These are phyloP conservation scores for Nephrocerus scutellatus DNA, from an alignment of 2,888 invertebrate genomes.

Conservation along the genomic window DNA sequence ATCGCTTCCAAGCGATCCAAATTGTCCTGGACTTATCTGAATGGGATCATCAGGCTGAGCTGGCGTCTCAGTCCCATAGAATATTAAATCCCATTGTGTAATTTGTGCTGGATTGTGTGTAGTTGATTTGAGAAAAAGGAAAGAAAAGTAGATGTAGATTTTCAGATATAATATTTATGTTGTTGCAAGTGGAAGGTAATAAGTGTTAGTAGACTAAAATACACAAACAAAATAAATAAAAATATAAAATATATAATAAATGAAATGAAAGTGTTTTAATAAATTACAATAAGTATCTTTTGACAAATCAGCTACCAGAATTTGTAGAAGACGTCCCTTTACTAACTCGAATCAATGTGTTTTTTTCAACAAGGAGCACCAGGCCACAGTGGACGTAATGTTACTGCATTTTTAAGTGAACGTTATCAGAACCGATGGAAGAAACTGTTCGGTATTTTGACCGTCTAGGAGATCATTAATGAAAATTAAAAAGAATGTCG, in stretches of 20 bases:
- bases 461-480: no score
- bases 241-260: slow-evolving; percentile 13
- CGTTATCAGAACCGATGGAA: no score
- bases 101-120: slow-evolving; percentile 50
- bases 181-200: background rate
- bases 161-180: slow-evolving; percentile 4
- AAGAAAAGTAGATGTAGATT: slow-evolving; percentile 2
- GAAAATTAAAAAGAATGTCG: no score
- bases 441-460: no score
- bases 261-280: no score
- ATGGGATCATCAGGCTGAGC: slow-evolving; percentile 51
- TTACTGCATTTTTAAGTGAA: no score
- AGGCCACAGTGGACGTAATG: no score
- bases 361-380: no score
- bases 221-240: background rate
- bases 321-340: no score
- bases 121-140: slow-evolving; percentile 6
- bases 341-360: no score
- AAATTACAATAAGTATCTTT: no score
- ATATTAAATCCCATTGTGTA: slow-evolving; percentile 72
- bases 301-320: no score
- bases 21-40: slow-evolving; percentile 35
- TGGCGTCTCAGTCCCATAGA: slow-evolving; percentile 69
- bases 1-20: slow-evolving; percentile 48
- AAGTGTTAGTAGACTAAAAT: slow-evolving; percentile 1